A percentile compares a stretch with the other conserved stretches of the same genome.
These are phyloP conservation scores for Percopsis transmontana DNA, from an alignment of 2,113 vertebrate species.

Conservation along the genomic window DNA sequence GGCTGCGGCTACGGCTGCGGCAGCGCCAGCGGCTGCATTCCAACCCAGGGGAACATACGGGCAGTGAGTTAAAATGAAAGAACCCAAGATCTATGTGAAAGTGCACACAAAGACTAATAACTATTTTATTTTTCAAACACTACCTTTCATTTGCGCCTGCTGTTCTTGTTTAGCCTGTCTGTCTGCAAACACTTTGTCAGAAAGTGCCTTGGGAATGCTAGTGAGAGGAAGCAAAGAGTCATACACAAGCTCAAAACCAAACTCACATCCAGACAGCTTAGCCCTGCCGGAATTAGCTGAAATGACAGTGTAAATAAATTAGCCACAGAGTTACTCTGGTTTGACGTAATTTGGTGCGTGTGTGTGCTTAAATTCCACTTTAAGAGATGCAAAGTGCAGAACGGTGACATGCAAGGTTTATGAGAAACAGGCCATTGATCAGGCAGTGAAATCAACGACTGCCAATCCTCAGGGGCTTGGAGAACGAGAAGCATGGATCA, in stretches of 20 bases:
- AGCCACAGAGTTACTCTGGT: conserved; percentile 4
- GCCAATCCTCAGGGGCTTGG: conserved; percentile 6
- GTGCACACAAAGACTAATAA: no score
- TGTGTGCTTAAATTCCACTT: conserved; percentile 23
- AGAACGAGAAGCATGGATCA: conserved; percentile 25
- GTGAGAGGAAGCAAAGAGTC: conserved; percentile 33
- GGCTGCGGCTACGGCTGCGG: conserved; percentile 40
- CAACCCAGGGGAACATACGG: no score
- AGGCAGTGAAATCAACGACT: conserved; percentile 23
- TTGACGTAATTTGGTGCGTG: conserved; percentile 18
- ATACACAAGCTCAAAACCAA: conserved; percentile 25
- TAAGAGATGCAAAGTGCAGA: conserved; percentile 22
- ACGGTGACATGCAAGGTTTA: conserved; percentile 22
- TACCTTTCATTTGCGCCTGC: conserved; percentile 77
- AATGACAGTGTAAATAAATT: conserved; percentile 16
- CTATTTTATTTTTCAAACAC: neutral
- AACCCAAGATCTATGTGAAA: no score
- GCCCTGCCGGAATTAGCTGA: conserved; percentile 9
- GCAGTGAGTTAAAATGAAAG: no score
- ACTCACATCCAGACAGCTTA: conserved; percentile 29
- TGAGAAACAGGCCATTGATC: conserved; percentile 21
- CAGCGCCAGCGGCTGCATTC: no score
- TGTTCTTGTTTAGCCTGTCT: conserved; percentile 65
- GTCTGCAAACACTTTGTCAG: conserved; percentile 82
- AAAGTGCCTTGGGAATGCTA: conserved; percentile 91